phyloP scores from a whole-genome alignment of 2,888 invertebrate species.

The Plebejus argus region DNA sequence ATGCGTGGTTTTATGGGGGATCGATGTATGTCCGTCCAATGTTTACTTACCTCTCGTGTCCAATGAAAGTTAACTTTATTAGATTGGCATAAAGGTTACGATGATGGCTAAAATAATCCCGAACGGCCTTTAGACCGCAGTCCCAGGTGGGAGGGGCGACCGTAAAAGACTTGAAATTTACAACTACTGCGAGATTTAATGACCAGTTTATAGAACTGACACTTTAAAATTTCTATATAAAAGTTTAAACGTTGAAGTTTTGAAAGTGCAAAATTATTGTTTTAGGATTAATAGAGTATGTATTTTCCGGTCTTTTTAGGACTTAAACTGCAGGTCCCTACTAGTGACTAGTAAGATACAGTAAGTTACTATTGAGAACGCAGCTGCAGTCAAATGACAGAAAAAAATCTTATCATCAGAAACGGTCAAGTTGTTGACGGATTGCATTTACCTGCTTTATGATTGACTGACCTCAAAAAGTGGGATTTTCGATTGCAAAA shows the following conservation, averaged over 20 bases:
- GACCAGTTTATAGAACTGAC: conserved; percentile 75
- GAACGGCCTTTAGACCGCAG: conserved; percentile 53
- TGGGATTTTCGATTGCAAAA: no score
- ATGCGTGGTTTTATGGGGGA: conserved; percentile 62
- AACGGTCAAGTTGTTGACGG: no score
- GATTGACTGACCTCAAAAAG: no score
- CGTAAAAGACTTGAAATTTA: conserved; percentile 76
- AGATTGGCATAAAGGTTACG: neutral
- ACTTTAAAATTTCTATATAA: conserved; percentile 72
- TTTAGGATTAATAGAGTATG: neutral
- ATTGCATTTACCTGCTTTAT: no score
- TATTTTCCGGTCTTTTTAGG: neutral
- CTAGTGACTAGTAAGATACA: no score
- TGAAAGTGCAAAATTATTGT: neutral
- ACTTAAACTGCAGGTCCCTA: no score
- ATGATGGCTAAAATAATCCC: neutral
- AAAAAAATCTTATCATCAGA: no score
- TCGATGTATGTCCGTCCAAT: conserved; percentile 45
- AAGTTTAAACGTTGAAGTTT: conserved; percentile 54
- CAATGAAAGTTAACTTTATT: neutral
- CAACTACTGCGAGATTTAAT: conserved; percentile 77
- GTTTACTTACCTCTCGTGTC: neutral
- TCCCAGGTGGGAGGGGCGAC: conserved; percentile 71
- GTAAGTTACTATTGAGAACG: neutral
- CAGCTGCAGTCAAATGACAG: no score